Evolutionary conservation across 2,113 vertebrate genomes (phyloP).

Genomic region (Struthidea cinerea): DNA sequence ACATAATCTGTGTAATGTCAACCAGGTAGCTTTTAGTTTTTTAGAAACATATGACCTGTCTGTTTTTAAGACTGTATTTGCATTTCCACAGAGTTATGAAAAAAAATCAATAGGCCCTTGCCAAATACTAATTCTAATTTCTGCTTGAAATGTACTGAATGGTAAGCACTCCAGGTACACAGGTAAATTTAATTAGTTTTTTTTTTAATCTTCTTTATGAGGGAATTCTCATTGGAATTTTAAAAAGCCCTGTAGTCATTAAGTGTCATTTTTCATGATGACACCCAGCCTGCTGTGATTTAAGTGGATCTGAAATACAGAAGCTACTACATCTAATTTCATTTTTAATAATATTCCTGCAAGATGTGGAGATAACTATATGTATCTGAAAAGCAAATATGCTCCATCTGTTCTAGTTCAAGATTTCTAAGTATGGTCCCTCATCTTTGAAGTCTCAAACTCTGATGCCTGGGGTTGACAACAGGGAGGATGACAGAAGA

Average conservation of each 20-base stretch:
- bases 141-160: neutral
- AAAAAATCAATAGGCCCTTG: neutral
- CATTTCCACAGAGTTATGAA: neutral
- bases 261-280: neutral
- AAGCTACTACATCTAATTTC: neutral
- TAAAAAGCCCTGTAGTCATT: neutral
- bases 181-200: neutral
- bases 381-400: neutral
- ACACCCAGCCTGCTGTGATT: neutral
- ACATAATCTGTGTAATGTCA: neutral
- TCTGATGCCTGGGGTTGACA: neutral
- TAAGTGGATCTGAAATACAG: slow-evolving; percentile 9
- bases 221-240: neutral
- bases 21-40: neutral
- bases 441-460: neutral
- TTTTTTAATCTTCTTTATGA: neutral
- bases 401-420: neutral
- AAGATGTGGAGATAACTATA: neutral
- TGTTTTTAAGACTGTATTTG: neutral
- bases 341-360: neutral
- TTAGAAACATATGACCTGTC: neutral
- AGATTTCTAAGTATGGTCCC: neutral
- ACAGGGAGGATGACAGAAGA: neutral
- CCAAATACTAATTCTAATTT: neutral
- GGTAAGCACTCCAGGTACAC: neutral